These are phyloP conservation scores for Helicoverpa assulta DNA, from an alignment of 2,888 invertebrate species.

Conservation along the genomic window DNA sequence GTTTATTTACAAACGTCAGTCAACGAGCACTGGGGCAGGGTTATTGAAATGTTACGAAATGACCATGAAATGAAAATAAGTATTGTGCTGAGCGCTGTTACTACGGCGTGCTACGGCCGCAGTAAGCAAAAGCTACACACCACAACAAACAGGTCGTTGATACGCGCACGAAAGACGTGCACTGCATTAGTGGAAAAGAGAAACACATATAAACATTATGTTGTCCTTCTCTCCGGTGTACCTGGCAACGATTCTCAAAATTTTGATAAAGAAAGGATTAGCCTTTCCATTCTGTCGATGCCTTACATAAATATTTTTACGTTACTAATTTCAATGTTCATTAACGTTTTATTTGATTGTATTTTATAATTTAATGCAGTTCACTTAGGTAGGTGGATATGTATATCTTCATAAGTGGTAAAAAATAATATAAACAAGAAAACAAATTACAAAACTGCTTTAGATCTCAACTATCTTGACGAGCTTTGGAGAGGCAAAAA, in stretches of 20 bases:
- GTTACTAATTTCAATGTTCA: slow-evolving; percentile 20
- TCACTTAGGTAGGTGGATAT: neutral
- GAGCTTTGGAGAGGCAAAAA: slow-evolving; percentile 7
- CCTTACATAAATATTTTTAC: slow-evolving; percentile 6
- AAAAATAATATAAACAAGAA: neutral
- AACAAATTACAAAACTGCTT: neutral
- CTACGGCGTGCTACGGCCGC: slow-evolving; percentile 81
- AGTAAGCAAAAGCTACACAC: slow-evolving; percentile 75
- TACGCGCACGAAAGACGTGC: slow-evolving; percentile 78
- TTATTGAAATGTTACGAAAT: slow-evolving; percentile 86
- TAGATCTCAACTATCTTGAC: too few species aligned
- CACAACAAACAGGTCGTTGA: slow-evolving; percentile 85
- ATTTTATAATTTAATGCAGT: slow-evolving; percentile 7
- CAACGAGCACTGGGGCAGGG: slow-evolving; percentile 70
- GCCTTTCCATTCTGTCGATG: neutral
- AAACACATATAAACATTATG: slow-evolving; percentile 82
- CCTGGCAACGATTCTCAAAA: slow-evolving; percentile 74
- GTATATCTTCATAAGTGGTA: neutral
- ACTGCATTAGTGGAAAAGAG: slow-evolving; percentile 78
- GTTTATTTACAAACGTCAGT: slow-evolving; percentile 76
- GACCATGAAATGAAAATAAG: slow-evolving; percentile 87
- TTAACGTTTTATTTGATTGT: slow-evolving; percentile 1
- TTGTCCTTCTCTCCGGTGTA: slow-evolving; percentile 70
- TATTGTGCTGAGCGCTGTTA: slow-evolving; percentile 78
- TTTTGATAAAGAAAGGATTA: slow-evolving; percentile 37